Base-by-base conservation (phyloP, 23 tunicate genomes). In the Trididemnum nubilum region DNA sequence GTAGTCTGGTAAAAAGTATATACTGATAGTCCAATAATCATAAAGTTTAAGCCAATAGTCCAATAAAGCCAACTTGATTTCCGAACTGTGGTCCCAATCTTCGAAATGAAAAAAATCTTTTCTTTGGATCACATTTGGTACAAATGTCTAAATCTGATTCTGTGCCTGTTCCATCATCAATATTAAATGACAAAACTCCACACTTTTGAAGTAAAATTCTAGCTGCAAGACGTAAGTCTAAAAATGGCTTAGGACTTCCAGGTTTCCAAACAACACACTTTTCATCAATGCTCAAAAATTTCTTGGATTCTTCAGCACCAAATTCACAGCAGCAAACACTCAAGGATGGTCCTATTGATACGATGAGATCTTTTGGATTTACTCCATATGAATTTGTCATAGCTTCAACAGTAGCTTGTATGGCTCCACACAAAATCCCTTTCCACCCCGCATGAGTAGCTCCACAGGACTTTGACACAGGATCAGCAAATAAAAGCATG, bases 381-480 rank as follows among this genome's bases (percentile, higher is more conserved):
- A 81, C 70, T 57, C 86, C 90, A 82, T 91, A 91, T 29, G 57
- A 67, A 27, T 75, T 21, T n/a, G 65, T 39, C 97, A 91, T 91
- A 0, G 83, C 73, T 0, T 54, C 33, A 25, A 91, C 84, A 36
- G 86, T 82, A 15, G 73, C 22, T 76, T 85, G 65, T 3, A 91
- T 49, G 52, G 85, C 59, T 2, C 90, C 90, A 7, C 61, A 58
- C 54, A 91, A 54, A 75, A 91, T 85, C 18, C 97, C 97, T 77
- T 91, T 91, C 97, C 97, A 91, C 0, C 97, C 97, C 25, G 97
- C 97, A 81, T 91, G 97, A 58, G 89, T 83, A 35, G 97, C 97
- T 7, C 97, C 97, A 75, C 97, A 91, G 40, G 84, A 65, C 26
- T 81, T 70, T 0, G 87, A 69, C 18, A 76, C 74, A 25, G 90